Evolutionary conservation across 2,888 invertebrate species (phyloP).

Genomic region (Eurytoma californica): DNA sequence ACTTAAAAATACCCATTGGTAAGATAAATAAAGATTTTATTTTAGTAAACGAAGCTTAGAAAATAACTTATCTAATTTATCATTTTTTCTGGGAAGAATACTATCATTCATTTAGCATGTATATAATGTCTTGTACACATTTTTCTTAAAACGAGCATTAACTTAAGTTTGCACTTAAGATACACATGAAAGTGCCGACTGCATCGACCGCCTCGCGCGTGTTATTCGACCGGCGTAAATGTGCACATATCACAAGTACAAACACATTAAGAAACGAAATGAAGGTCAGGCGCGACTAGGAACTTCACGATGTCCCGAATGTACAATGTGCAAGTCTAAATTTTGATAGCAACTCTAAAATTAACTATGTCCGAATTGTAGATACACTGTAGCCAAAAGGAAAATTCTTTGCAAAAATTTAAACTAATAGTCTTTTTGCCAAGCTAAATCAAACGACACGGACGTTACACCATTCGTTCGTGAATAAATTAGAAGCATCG

Average conservation of each 20-base stretch:
- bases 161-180: background rate
- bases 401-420: background rate
- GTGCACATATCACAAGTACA: conserved; percentile 1
- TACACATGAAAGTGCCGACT: background rate
- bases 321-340: background rate
- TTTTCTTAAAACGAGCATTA: background rate
- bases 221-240: background rate
- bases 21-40: conserved; percentile 24
- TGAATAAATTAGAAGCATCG: too few relatives aligned
- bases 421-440: background rate
- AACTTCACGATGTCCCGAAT: background rate
- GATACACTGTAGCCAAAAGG: background rate
- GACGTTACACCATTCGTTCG: too few relatives aligned
- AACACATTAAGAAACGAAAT: conserved; percentile 17
- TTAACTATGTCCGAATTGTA: background rate
- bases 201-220: conserved; percentile 6
- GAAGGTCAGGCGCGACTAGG: conserved; percentile 6
- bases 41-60: too few relatives aligned
- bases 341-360: background rate
- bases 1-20: conserved; percentile 59
- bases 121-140: background rate
- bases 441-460: background rate
- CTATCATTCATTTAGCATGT: background rate
- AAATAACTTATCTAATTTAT: too few relatives aligned
- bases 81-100: too few relatives aligned